These are phyloP conservation scores for Germaria angustata DNA, from an alignment of 2,888 invertebrate species.

Conservation along the genomic window DNA sequence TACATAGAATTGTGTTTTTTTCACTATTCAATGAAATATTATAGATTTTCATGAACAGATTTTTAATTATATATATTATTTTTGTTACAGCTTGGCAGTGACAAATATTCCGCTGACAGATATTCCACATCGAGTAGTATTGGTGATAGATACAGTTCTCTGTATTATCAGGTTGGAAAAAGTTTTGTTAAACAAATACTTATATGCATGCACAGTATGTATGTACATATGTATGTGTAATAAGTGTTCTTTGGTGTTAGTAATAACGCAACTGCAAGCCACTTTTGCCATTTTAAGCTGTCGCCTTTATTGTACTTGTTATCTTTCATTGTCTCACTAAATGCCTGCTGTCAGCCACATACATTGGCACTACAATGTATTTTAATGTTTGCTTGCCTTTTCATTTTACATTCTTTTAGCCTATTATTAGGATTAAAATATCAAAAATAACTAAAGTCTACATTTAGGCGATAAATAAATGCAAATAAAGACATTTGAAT, in stretches of 20 bases:
- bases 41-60: too few relatives aligned
- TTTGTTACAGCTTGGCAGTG: conserved; percentile 57
- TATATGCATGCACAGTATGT: neutral
- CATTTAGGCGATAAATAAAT: conserved; percentile 51
- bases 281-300: neutral
- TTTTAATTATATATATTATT: too few relatives aligned
- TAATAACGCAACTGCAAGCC: neutral
- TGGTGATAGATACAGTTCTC: conserved; percentile 75
- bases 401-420: conserved; percentile 6
- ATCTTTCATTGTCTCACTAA: neutral
- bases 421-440: conserved; percentile 61
- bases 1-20: too few relatives aligned
- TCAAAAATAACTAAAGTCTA: conserved; percentile 52
- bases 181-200: neutral
- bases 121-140: conserved; percentile 71
- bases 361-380: neutral
- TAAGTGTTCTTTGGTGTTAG: neutral
- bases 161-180: conserved; percentile 75
- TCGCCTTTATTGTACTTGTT: conserved; percentile 12
- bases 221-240: neutral
- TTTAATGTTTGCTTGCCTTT: conserved; percentile 10
- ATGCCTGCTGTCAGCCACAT: neutral
- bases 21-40: too few relatives aligned
- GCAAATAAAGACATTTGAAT: conserved; percentile 23
- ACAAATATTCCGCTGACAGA: conserved; percentile 57